phyloP scores from a whole-genome alignment of 2,888 invertebrate species.

The Loripinus fragilis region DNA sequence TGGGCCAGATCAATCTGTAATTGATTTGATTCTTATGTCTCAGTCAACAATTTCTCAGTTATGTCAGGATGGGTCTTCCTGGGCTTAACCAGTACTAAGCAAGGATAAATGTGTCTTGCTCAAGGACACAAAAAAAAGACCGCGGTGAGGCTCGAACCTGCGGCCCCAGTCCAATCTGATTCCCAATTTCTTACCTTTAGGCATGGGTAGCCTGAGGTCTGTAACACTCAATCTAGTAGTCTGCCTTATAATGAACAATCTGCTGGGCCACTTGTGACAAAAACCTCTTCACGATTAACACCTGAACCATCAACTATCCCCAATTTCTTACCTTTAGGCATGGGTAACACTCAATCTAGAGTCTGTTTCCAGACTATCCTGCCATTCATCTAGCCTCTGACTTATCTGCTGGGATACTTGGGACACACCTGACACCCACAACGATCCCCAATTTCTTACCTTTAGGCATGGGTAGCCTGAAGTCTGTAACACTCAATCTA shows the following conservation, averaged over 20 bases:
- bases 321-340: neutral
- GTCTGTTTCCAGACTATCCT: constrained; percentile 50
- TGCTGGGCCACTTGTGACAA: constrained; percentile 41
- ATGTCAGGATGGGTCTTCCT: no score
- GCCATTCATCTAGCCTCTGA: constrained; percentile 50
- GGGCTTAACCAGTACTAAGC: no score
- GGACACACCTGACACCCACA: no score
- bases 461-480: constrained; percentile 18
- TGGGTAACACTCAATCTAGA: constrained; percentile 46
- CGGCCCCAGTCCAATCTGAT: no score
- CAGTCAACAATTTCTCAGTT: no score
- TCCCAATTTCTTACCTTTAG: neutral
- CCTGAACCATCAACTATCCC: no score
- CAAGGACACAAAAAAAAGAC: no score
- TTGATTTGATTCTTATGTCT: no score
- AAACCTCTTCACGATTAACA: constrained; percentile 60
- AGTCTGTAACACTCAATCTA: constrained; percentile 42
- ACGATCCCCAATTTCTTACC: neutral
- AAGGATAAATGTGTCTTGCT: no score
- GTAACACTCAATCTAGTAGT: constrained; percentile 53
- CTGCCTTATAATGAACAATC: constrained; percentile 38
- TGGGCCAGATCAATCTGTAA: no score
- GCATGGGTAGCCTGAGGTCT: constrained; percentile 17
- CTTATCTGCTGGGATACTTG: constrained; percentile 23
- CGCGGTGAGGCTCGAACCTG: no score